These are phyloP conservation scores for Rhizoglyphus robini DNA, from an alignment of 1,140 invertebrate species.

Conservation along the genomic window DNA sequence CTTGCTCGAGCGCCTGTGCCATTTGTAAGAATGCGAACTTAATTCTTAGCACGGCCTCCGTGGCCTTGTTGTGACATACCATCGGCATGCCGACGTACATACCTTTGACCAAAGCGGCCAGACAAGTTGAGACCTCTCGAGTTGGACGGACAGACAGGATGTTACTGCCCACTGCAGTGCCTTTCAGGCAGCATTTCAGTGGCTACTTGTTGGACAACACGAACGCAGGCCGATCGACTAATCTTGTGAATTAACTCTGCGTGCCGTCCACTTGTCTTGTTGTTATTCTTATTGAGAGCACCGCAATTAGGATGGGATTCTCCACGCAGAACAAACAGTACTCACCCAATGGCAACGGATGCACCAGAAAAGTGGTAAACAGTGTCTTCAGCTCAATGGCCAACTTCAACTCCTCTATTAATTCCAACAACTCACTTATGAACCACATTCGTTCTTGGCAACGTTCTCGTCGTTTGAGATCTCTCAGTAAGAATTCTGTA, in stretches of 20 bases:
- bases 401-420: neutral
- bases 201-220: slow-evolving; percentile 8
- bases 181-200: neutral
- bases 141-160: neutral
- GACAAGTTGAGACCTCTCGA: no score
- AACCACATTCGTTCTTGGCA: slow-evolving; percentile 13
- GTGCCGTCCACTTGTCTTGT: neutral
- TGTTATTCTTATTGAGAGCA: neutral
- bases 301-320: neutral
- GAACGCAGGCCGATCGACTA: neutral
- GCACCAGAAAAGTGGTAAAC: neutral
- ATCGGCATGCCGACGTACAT: neutral
- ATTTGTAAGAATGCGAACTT: no score
- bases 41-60: neutral
- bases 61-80: slow-evolving; percentile 4
- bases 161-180: neutral
- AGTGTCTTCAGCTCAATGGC: neutral
- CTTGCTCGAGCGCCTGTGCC: no score
- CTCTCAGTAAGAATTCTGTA: neutral
- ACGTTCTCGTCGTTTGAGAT: neutral
- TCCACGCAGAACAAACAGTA: neutral
- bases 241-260: slow-evolving; percentile 11
- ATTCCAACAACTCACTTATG: neutral
- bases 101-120: neutral
- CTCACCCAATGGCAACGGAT: neutral